Evolutionary conservation across 2,113 vertebrate genomes (phyloP).

Genomic region (Gopherus evgoodei): DNA sequence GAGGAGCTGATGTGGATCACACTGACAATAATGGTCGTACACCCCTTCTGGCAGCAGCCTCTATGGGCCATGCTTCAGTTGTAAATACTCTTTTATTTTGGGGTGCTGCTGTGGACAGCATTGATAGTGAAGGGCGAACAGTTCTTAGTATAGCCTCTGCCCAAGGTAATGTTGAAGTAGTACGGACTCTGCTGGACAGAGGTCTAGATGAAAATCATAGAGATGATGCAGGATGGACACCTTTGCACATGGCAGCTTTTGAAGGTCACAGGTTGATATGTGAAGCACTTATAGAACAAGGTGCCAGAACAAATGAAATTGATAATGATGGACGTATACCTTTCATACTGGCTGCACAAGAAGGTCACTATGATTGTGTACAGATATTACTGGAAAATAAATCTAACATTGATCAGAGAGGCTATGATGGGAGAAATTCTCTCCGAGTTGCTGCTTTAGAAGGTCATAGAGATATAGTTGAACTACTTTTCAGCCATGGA

Average conservation of each 20-base stretch:
- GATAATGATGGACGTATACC: slow-evolving; percentile 97
- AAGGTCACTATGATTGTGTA: slow-evolving; percentile 97
- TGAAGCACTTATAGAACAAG: slow-evolving; percentile 97
- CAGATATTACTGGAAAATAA: slow-evolving; percentile 94
- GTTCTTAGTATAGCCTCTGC: slow-evolving; percentile 98
- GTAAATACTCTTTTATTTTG: slow-evolving; percentile 96
- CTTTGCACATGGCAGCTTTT: slow-evolving; percentile 97
- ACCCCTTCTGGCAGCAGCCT: slow-evolving; percentile 95
- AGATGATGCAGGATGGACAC: slow-evolving; percentile 97
- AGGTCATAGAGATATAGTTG: slow-evolving; percentile 94
- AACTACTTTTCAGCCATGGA: slow-evolving; percentile 91
- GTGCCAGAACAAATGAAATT: slow-evolving; percentile 93
- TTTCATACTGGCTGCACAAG: slow-evolving; percentile 92
- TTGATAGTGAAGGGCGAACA: slow-evolving; percentile 96
- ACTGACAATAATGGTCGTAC: slow-evolving; percentile 97
- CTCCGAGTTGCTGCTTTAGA: slow-evolving; percentile 94
- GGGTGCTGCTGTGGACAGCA: slow-evolving; percentile 97
- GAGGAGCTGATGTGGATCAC: slow-evolving; percentile 96
- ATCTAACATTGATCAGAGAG: slow-evolving; percentile 92
- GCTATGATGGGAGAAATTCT: slow-evolving; percentile 95
- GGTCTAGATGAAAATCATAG: slow-evolving; percentile 97
- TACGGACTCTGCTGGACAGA: slow-evolving; percentile 97
- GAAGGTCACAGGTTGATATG: slow-evolving; percentile 97
- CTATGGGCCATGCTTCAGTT: slow-evolving; percentile 96
- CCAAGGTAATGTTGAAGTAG: slow-evolving; percentile 97